Evolutionary conservation across 2,113 vertebrate genomes (phyloP), one percentile per base, ranked within the genome.

Genomic region (Centropus unirufus): DNA sequence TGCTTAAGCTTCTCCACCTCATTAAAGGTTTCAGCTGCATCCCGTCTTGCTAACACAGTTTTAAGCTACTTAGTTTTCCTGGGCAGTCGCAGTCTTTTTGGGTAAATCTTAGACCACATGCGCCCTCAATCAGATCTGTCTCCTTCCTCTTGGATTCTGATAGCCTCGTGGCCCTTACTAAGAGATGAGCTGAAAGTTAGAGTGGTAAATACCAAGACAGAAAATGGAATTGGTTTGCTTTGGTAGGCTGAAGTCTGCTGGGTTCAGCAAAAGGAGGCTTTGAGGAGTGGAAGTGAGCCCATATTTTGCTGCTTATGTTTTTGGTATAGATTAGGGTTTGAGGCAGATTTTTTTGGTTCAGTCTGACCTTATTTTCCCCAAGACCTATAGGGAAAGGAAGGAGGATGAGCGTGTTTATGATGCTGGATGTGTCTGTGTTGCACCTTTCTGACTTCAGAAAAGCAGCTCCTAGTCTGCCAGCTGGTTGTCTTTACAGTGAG

Each of bases 161-260:
- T 8, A 66, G 32, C 34, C 14, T 14, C 39, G 61, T 40, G 76
- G 36, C 21, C 46, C 39, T 77, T 54, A n/a, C 14, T 68, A 19
- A 79, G 49, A 44, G 44, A 36, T 18, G 40, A 82, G 27, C 29
- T 76, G 58, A 34, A 76, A 90, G 42, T 36, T 22, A 5, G 3
- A 23, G 14, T 58, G 42, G 20, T 67, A 39, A 75, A 51, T 30
- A 46, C 7, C 32, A 61, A 63, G 36, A 8, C 5, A 39, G 15
- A 52, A 40, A 51, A 26, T 46, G 4, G 12, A 82, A 12, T 20
- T 26, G 9, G 24, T 85, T 30, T 73, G 54, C 52, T 64, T 40
- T 79, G 49, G 10, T 23, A 23, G 39, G 52, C 57, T 80, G 78
- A 67, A 72, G 39, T 67, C 74, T 94, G 73, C 90, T 75, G 70